Evolutionary conservation across 2,888 invertebrate genomes (phyloP).

Genomic region (Synanthedon myopaeformis): DNA sequence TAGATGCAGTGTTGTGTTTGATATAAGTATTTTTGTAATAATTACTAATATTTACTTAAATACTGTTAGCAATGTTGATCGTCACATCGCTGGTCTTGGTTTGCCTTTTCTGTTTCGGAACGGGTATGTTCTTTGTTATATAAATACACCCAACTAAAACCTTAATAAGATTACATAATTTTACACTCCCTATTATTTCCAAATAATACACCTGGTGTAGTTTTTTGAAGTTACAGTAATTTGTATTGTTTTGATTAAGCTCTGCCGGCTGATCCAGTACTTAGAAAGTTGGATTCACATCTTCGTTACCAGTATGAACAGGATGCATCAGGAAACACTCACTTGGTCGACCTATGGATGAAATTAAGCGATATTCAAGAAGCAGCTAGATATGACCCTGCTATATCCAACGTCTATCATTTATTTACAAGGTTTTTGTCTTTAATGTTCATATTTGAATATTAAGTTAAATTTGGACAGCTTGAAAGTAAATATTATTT

Average conservation of each 20-base stretch:
- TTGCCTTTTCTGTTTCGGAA: not conserved
- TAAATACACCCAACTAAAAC: too few relatives aligned
- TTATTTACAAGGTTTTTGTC: constrained; percentile 36
- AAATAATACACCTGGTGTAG: too few relatives aligned
- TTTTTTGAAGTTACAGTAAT: too few relatives aligned
- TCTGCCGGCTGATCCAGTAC: constrained; percentile 15
- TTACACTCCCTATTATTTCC: too few relatives aligned
- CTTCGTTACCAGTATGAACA: constrained; percentile 21
- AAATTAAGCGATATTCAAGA: constrained; percentile 15
- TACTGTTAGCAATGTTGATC: not conserved
- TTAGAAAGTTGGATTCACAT: constrained; percentile 15
- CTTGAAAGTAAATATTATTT: too few relatives aligned
- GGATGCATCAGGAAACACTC: constrained; percentile 14
- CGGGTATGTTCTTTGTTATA: not conserved
- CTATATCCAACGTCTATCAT: constrained; percentile 30
- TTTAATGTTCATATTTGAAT: too few relatives aligned
- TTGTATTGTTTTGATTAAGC: constrained; percentile 11
- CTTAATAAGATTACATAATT: too few relatives aligned
- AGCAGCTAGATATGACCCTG: constrained; percentile 25
- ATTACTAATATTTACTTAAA: not conserved
- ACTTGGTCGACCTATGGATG: constrained; percentile 20
- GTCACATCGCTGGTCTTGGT: not conserved
- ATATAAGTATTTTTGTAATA: not conserved
- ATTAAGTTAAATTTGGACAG: too few relatives aligned
- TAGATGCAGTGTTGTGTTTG: not conserved